Base-by-base conservation (phyloP, 2,113 vertebrate species). In the Mustela lutreola region DNA sequence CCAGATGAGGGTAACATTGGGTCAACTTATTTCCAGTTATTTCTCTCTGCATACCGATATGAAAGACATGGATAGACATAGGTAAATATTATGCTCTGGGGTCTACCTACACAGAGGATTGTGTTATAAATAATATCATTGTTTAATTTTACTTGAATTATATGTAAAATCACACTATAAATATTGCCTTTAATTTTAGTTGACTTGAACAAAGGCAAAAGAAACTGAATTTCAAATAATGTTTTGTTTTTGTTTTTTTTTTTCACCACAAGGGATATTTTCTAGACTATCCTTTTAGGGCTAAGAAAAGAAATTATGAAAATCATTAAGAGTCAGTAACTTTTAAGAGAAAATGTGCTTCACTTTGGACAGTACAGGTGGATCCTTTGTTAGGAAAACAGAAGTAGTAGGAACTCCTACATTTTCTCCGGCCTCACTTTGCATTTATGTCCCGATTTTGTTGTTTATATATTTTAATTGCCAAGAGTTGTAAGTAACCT, bases 301-400 rank as follows among this genome's bases (percentile, higher is more conserved):
- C 39, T 80, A 96, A 73, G 50, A 56, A 93, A 87, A 93, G 16
- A 93, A 90, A 95, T 90, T 60, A 89, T 84, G 15, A 79, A 67
- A 92, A 89, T 92, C 22, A 60, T 7, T 78, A 73, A 87, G 53
- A 92, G 26, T 89, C 53, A 26, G 31, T 89, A 85, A 81, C 45
- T 50, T 79, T 60, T 70, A 71, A 78, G 91, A 88, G 42, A 86
- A 96, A 65, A 58, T 31, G 79, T 85, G 10, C 62, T 70, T 42
- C 65, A 53, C 22, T 82, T 86, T 62, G 76, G 65, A 36, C 3
- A 56, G 70, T 21, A 56, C 50, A 62, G 63, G 58, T 39, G n/a
- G 56, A 75, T 33, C 70, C 73, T 26, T 63, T 89, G 28, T 91
- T 91, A 60, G 53, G 71, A 83, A 71, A 84, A 83, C 82, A n/a